Conservation (phyloP, 2,113 vertebrate genomes). For the Brachypteracias leptosomus region DNA sequence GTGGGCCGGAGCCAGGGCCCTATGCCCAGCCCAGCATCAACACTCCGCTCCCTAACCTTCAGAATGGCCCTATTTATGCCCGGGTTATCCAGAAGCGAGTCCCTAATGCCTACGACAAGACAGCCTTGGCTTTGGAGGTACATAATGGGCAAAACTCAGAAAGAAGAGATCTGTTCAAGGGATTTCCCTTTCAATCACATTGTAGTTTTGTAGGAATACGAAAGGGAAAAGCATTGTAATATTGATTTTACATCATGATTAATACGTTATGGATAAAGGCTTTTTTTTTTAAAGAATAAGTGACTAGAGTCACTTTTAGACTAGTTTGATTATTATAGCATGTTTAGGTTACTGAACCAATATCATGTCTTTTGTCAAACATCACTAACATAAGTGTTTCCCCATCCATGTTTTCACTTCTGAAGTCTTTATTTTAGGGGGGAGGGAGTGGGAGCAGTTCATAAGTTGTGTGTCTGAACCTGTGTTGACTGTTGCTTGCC, state of each 20-base stretch:
- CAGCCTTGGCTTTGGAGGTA: conserved; percentile 99
- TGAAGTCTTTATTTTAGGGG: background rate
- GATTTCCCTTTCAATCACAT: conserved; percentile 72
- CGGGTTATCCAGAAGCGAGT: conserved; percentile 99
- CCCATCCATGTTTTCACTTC: conserved; percentile 1
- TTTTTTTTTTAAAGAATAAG: background rate
- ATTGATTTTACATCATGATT: conserved; percentile 24
- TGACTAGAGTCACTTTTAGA: conserved; percentile 12
- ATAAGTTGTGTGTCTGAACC: background rate
- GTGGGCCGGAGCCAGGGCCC: conserved; percentile 92
- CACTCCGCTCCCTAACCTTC: conserved; percentile 96
- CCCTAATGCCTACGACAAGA: conserved; percentile 99
- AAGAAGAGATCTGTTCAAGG: conserved; percentile 77
- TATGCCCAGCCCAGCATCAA: conserved; percentile 96
- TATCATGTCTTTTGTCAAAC: conserved; percentile 55
- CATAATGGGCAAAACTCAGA: conserved; percentile 77
- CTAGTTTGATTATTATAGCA: conserved; percentile 47
- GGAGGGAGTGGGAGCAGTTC: background rate
- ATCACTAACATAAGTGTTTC: conserved; percentile 65
- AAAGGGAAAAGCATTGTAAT: conserved; percentile 63
- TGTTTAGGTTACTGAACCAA: conserved; percentile 61
- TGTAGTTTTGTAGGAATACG: conserved; percentile 68
- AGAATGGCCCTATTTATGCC: conserved; percentile 98
- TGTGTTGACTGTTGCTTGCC: conserved; percentile 5
- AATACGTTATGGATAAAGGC: conserved; percentile 48